Base-by-base conservation (phyloP, 2,888 invertebrate species). In the Conus canariensis region DNA sequence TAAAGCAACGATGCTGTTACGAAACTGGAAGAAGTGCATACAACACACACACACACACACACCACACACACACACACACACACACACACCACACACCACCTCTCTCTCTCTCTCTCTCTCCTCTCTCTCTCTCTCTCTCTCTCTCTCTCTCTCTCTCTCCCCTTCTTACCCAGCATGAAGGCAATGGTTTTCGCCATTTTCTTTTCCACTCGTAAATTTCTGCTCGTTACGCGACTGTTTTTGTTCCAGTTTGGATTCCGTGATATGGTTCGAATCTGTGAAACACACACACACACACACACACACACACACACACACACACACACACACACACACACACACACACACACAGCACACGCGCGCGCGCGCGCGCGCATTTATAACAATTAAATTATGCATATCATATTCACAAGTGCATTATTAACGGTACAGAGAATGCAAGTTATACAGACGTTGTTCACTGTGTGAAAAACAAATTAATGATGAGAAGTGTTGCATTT, bases 181-280 rank as follows among this genome's bases (percentile, higher is more conserved):
- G 92, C 64, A 45, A 92, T 92, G 0, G 92, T 93, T 30, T 91
- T 91, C 6, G 92, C 90, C 91, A 93, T 91, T 60, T 92, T 92
- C 60, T 87, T 91, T 85, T 93, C 92, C 56, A 93, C 90, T n/a
- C 90, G 86, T 10, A 92, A 87, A 70, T 93, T 92, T 25, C 88
- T 90, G 22, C 92, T 92, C 0, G 94, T 94, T 8, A 94, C 91
- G 19, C 94, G 91, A 83, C 94, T 94, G 56, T 93, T 93, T 90
- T 91, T 93, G 87, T 94, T 94, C 93, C 94, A 94, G 0, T 91
- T 93, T 30, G 92, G 91, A 67, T 92, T 91, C 16, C 93, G 90
- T 19, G 56, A 45, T 19, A 83, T 83, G 56, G 86, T 90, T 16
- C 92, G 90, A 9, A 94, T 91, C 94, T 94, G 90, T n/a, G n/a